Conservation (phyloP, 2,888 invertebrate genomes). For the Drosophila testacea region DNA sequence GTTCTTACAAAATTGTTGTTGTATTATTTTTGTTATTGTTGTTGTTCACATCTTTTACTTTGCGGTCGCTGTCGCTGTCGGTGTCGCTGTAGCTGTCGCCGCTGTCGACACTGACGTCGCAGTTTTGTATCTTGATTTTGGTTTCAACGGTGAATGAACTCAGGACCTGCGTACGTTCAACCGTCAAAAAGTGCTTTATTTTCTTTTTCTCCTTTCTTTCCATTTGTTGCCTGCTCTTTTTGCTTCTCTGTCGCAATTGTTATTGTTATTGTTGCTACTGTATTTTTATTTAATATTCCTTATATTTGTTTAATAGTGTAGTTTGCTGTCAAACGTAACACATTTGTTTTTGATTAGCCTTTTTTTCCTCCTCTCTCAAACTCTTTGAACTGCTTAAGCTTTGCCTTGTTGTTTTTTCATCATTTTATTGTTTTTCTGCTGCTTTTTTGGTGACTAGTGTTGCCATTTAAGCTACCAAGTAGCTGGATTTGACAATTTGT, state of each 20-base stretch:
- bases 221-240: constrained; percentile 30
- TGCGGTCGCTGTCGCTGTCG: constrained; percentile 35
- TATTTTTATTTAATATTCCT: constrained; percentile 2
- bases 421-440: constrained; percentile 8
- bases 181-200: constrained; percentile 69
- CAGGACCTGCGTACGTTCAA: constrained; percentile 79
- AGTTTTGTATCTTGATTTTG: constrained; percentile 75
- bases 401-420: constrained; percentile 28
- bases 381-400: constrained; percentile 38
- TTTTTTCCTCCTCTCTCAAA: constrained; percentile 4
- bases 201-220: constrained; percentile 41
- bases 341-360: constrained; percentile 31
- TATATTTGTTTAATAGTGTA: constrained; percentile 5
- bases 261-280: constrained; percentile 15
- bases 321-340: constrained; percentile 52
- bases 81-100: constrained; percentile 33
- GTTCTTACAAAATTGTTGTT: constrained; percentile 64
- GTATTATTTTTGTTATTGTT: constrained; percentile 15
- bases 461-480: too few relatives aligned
- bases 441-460: background rate
- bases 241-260: constrained; percentile 28
- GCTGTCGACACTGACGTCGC: constrained; percentile 39
- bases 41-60: constrained; percentile 16
- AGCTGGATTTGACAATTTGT: too few relatives aligned
- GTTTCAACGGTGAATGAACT: constrained; percentile 80